Evolutionary conservation across 2,113 vertebrate species (phyloP).

Genomic region (Chionodraco myersi): DNA sequence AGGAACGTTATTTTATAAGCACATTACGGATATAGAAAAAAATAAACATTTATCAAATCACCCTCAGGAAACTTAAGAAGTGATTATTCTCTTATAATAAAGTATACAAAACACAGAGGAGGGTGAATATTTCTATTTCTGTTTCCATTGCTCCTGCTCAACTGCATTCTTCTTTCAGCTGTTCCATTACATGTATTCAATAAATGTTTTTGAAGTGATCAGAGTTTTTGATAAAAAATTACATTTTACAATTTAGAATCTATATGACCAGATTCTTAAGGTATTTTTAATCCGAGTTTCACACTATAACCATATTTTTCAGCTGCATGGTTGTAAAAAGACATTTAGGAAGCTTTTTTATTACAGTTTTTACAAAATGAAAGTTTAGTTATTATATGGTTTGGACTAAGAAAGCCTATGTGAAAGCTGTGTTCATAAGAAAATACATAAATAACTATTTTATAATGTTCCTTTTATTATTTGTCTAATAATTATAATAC

Average conservation of each 20-base stretch:
- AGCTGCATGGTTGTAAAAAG: not conserved
- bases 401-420: not conserved
- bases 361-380: not conserved
- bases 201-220: not conserved
- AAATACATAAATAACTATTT: not conserved
- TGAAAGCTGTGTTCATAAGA: not conserved
- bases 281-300: not conserved
- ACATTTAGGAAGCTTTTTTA: not conserved
- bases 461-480: not conserved
- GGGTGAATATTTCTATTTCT: not conserved
- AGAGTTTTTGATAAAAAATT: not conserved
- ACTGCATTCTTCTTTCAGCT: not conserved
- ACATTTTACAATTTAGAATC: not conserved
- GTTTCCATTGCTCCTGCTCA: not conserved
- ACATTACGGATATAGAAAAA: too few species aligned
- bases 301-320: not conserved
- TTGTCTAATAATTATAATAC: slow-evolving; percentile 60
- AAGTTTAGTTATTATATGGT: not conserved
- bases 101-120: not conserved
- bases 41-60: too few species aligned
- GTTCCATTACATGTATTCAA: not conserved
- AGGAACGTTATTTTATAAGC: not conserved
- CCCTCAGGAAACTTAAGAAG: not conserved
- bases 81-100: not conserved
- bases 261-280: not conserved